A percentile compares a stretch with the other conserved stretches of the same genome.
Conservation (phyloP, 2,113 vertebrate genomes). For the Psilopsiagon aymara region DNA sequence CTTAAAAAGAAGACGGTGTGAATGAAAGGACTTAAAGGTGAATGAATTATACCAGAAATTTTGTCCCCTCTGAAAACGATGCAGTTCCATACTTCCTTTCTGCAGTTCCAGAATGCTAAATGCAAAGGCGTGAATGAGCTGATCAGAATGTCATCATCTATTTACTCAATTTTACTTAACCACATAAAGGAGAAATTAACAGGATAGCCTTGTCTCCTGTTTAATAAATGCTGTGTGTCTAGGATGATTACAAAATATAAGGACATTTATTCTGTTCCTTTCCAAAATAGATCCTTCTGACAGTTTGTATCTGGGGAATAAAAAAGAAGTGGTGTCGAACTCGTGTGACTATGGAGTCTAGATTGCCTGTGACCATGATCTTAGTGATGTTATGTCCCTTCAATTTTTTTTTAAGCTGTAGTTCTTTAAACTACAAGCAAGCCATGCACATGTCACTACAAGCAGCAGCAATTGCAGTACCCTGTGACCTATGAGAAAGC, state of each 20-base stretch:
- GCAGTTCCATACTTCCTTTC: neutral
- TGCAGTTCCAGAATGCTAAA: no score
- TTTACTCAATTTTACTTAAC: neutral
- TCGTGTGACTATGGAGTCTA: neutral
- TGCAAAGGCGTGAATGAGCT: neutral
- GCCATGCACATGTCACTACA: fast-evolving
- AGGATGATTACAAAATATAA: neutral
- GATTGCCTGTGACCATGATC: neutral
- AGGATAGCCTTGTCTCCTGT: neutral
- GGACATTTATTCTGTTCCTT: neutral
- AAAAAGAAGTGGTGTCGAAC: neutral
- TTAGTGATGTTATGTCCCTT: neutral
- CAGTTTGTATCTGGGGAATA: neutral
- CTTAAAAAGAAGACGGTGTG: neutral
- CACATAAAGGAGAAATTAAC: neutral
- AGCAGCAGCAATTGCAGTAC: neutral
- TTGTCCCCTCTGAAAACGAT: neutral
- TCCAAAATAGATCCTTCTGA: neutral
- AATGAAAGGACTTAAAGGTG: neutral
- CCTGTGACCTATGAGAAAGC: neutral
- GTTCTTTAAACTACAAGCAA: neutral
- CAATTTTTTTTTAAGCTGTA: neutral
- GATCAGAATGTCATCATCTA: neutral
- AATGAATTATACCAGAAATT: neutral
- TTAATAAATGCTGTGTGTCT: neutral